Evolutionary conservation across 1,140 invertebrate genomes (phyloP), one percentile per base, ranked within the genome.

Genomic region (Euglossa dilemma): DNA sequence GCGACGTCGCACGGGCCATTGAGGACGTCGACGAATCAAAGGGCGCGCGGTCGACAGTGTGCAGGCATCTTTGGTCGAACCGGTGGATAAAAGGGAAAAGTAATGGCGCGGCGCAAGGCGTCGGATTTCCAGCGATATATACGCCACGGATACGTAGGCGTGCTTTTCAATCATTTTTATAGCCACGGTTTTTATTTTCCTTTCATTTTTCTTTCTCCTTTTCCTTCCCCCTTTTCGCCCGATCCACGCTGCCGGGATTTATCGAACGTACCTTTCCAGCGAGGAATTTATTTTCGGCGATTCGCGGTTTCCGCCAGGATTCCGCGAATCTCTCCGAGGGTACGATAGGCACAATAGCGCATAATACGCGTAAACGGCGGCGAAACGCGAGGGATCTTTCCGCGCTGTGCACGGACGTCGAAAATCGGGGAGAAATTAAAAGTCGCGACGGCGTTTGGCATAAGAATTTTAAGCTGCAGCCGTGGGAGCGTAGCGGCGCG

Each of bases 1-100:
- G 25, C 9, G 56, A 63, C 23, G 78, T 28, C 28, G n/a, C 61
- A 11, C 63, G 61, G 36, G 16, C 52, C 54, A 82, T 82, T 76
- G 36, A 82, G 25, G 45, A 7, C 72, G 52, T 36, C 52, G 72
- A 52, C 43, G 67, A 82, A 67, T 82, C 72, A 67, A 67, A 76
- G 61, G 11, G n/a, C 70, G 25, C 59, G 47, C 61, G n/a, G 50
- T 16, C 18, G 28, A 18, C 67, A 64, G n/a, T 25, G 52, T 25
- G 43, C 12, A 50, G 63, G 43, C 52, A 56, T 67, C 72, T 76
- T 76, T 43, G 52, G 36, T n/a, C 56, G 59, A 25, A 54, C 6
- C 1, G 47, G 56, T 23, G 50, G 18, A 67, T 43, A 47, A 74
- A 45, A 7, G 36, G n/a, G 56, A 12, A n/a, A 43, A 64, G n/a